Percentiles rank a stretch among this genome's conserved stretches.
Conservation (phyloP, 2,113 vertebrate genomes). For the Helogale parvula region DNA sequence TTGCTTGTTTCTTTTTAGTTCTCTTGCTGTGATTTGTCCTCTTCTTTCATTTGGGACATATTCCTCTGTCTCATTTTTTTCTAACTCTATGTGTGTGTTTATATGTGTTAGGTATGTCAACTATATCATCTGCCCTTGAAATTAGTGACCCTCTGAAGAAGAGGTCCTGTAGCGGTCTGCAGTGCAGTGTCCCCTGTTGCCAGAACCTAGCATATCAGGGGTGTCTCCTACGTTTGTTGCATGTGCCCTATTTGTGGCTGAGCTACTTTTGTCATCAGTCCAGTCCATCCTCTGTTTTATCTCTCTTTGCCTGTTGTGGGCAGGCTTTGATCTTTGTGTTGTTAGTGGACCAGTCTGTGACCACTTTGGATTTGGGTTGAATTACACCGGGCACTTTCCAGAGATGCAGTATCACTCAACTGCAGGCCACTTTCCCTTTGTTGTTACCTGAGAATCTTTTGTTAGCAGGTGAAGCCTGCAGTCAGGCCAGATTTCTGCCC, state of each 20-base stretch:
- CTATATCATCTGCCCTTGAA: neutral
- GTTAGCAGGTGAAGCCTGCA: neutral
- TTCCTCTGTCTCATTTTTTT: no score
- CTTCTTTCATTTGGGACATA: no score
- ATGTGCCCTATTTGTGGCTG: neutral
- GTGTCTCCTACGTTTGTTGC: neutral
- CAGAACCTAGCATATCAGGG: neutral
- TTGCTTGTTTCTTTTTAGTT: no score
- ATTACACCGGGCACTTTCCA: neutral
- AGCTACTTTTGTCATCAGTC: neutral
- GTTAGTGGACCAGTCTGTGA: neutral
- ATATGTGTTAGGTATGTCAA: neutral
- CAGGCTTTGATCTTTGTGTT: neutral
- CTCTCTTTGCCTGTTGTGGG: neutral
- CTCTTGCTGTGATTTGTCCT: no score
- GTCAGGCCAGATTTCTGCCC: neutral
- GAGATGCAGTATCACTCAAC: neutral
- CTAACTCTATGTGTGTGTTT: neutral
- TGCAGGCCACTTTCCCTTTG: neutral
- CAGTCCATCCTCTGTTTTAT: neutral
- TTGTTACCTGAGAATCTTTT: neutral
- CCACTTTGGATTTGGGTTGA: neutral
- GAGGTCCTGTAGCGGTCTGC: neutral
- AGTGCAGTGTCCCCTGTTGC: neutral
- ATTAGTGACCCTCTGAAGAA: neutral